A percentile compares a stretch with the other conserved stretches of the same genome.
These are phyloP conservation scores for Biston stratarius DNA, from an alignment of 2,888 invertebrate species.

Conservation along the genomic window DNA sequence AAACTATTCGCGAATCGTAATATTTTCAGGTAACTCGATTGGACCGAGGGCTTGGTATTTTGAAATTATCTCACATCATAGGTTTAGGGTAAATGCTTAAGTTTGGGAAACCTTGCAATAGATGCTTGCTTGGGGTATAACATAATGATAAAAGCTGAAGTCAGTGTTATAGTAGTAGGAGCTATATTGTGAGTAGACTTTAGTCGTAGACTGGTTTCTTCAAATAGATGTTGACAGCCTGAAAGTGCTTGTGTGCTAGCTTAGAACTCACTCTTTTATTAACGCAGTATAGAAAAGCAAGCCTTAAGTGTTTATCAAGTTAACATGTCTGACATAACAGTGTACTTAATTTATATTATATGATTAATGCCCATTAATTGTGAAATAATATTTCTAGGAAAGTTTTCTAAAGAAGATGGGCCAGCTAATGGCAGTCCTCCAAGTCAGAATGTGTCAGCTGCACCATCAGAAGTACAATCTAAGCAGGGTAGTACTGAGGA, in stretches of 20 bases:
- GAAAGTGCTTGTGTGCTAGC: slow-evolving; percentile 24
- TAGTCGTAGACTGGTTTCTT: slow-evolving; percentile 28
- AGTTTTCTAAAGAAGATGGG: slow-evolving; percentile 79
- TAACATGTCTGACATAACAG: not conserved
- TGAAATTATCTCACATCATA: not conserved
- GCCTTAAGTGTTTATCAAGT: slow-evolving; percentile 19
- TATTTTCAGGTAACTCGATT: slow-evolving; percentile 10
- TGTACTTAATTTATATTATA: not conserved
- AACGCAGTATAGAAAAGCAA: slow-evolving; percentile 17
- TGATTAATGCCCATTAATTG: not conserved
- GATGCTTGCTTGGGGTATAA: slow-evolving; percentile 33
- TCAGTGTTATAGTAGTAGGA: slow-evolving; percentile 31
- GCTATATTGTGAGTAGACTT: slow-evolving; percentile 29
- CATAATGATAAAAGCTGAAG: slow-evolving; percentile 10
- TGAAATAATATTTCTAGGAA: slow-evolving; percentile 59
- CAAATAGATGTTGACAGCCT: slow-evolving; percentile 19
- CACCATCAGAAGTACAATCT: slow-evolving; percentile 84
- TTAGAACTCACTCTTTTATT: slow-evolving; percentile 19
- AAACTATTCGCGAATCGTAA: slow-evolving; percentile 23
- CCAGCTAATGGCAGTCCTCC: slow-evolving; percentile 86
- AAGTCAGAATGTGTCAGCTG: slow-evolving; percentile 85
- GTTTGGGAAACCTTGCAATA: slow-evolving; percentile 38
- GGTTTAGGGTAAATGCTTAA: slow-evolving; percentile 22
- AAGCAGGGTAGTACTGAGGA: slow-evolving; percentile 86
- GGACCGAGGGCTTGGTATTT: slow-evolving; percentile 18